Evolutionary conservation across 2,113 vertebrate genomes (phyloP).

Genomic region (Apteryx owenii): DNA sequence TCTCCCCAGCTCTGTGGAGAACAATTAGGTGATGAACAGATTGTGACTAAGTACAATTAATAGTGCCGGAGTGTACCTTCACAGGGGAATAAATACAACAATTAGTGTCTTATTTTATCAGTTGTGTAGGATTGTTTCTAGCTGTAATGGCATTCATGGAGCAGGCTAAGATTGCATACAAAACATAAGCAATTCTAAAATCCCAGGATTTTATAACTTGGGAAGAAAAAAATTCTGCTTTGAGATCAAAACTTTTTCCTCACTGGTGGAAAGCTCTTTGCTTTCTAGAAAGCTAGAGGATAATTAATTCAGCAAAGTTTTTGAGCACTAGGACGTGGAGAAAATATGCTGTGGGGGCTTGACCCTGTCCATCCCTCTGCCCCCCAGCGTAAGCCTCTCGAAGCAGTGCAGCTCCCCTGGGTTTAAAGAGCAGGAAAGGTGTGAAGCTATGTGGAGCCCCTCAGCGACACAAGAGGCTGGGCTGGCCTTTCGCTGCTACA

Average conservation of each 20-base stretch:
- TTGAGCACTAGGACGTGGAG: neutral
- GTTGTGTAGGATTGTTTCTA: slow-evolving; percentile 50
- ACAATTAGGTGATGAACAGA: slow-evolving; percentile 53
- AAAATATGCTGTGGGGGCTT: neutral
- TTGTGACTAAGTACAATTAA: slow-evolving; percentile 68
- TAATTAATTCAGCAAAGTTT: neutral
- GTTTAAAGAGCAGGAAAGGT: neutral
- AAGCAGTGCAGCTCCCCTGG: neutral
- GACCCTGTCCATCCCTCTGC: too few relatives aligned
- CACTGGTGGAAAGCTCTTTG: neutral
- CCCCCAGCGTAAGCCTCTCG: neutral
- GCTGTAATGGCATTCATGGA: neutral
- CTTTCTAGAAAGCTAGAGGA: neutral
- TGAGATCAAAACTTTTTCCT: neutral
- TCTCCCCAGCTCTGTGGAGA: slow-evolving; percentile 27
- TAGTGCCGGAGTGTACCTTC: slow-evolving; percentile 17
- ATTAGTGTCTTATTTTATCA: slow-evolving; percentile 58
- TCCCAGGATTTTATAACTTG: neutral
- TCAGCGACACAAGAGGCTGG: too few relatives aligned
- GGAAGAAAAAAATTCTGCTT: neutral
- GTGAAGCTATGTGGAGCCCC: too few relatives aligned
- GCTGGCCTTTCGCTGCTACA: neutral
- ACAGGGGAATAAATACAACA: slow-evolving; percentile 56
- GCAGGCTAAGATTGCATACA: neutral
- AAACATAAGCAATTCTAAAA: neutral